phyloP scores from a whole-genome alignment of 2,113 vertebrate species.

The Cavia porcellus region DNA sequence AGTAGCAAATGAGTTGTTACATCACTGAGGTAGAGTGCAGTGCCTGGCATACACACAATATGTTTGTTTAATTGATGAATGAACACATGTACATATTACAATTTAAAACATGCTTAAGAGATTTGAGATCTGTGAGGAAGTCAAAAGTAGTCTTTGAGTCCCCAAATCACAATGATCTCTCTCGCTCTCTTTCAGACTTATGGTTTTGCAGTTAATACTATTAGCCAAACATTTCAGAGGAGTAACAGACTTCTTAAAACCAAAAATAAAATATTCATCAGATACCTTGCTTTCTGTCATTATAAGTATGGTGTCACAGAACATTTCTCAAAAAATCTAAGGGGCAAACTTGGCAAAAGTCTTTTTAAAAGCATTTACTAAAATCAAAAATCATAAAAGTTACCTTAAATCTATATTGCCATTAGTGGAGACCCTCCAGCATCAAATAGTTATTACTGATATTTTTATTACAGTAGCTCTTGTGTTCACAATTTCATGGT shows the following conservation, averaged over 20 bases:
- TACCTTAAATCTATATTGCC: slow-evolving; percentile 17
- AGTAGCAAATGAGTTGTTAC: neutral
- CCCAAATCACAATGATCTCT: neutral
- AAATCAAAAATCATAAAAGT: neutral
- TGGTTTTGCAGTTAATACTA: slow-evolving; percentile 16
- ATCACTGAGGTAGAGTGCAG: neutral
- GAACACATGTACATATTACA: neutral
- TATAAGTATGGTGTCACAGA: neutral
- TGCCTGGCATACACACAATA: neutral
- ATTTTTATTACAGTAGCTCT: neutral
- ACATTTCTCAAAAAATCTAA: neutral
- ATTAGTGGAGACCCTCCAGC: neutral
- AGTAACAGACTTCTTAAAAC: slow-evolving; percentile 21
- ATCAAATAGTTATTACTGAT: slow-evolving; percentile 41
- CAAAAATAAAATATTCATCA: slow-evolving; percentile 38
- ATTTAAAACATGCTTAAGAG: neutral
- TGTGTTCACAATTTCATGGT: neutral
- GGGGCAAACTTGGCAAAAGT: neutral
- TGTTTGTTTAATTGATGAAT: neutral
- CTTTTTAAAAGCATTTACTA: slow-evolving; percentile 24
- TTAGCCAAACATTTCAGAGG: slow-evolving; percentile 30
- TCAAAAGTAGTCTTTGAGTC: neutral
- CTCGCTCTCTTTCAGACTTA: neutral
- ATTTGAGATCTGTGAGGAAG: slow-evolving; percentile 23
- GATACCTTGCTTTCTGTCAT: neutral